Evolutionary conservation across 1,140 invertebrate genomes (phyloP), one percentile per base, ranked within the genome.

Genomic region (Drosophila trapezifrons): DNA sequence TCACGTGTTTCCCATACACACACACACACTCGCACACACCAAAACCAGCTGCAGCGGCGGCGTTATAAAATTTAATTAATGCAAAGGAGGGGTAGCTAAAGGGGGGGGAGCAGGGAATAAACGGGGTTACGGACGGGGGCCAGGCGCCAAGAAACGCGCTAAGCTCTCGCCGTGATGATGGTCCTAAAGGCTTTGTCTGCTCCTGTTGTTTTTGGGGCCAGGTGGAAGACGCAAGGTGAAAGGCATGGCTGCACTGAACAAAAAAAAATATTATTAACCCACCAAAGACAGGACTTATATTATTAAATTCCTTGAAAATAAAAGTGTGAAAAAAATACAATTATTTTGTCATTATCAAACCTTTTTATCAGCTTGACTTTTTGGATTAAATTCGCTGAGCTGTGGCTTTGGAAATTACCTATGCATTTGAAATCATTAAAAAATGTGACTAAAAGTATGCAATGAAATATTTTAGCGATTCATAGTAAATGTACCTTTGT

Each of bases 31-130:
- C 17, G 20, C 49, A 32, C 29, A 1, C 12, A 18, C 66, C 67
- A 65, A 63, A 67, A 52, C 9, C 74, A 60, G 62, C 47, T 75
- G 72, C 73, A 74, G 80, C 42, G 56, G 60, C 45, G 66, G 81
- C 45, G 80, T 75, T 85, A 76, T 85, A 86, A 86, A 85, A 85
- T 85, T 86, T 85, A 85, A 85, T 85, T 85, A 85, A 86, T 86
- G 83, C 76, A 69, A 37, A 9, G 43, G 43, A 52, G 32, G 17
- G 32, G 22, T 32, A 5, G 10, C 8, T 13, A 7, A 9, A 17
- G 49, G 35, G 59, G 59, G 20, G 7, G 25, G n/a, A 20, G 22
- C 25, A 25, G 45, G 20, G 38, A 3, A 49, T 18, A 13, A 49
- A 12, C 42, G 52, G 49, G 58, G 35, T 32, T 42, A 37, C 18